These are phyloP conservation scores for Pogonophryne albipinna DNA, from an alignment of 2,797 vertebrate genomes.

Conservation along the genomic window DNA sequence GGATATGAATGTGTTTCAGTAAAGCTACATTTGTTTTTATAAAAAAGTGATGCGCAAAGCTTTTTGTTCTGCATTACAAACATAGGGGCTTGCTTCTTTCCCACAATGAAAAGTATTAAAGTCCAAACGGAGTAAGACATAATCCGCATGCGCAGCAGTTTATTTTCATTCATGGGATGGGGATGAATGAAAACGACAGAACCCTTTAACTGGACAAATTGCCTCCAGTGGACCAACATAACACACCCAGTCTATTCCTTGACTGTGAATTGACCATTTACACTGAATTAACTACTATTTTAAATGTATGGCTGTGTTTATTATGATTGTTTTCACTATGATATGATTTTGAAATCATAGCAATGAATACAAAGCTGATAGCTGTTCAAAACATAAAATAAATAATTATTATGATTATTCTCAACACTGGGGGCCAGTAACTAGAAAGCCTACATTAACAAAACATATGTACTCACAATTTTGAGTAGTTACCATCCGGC, in stretches of 20 bases:
- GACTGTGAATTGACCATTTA: neutral
- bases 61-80: neutral
- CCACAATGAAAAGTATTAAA: neutral
- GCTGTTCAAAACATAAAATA: too few relatives aligned
- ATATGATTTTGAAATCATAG: neutral
- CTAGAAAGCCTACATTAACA: too few relatives aligned
- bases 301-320: neutral
- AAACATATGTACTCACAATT: too few relatives aligned
- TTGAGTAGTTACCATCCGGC: too few relatives aligned
- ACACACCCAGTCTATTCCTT: neutral
- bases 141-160: neutral
- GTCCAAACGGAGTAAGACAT: neutral
- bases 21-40: constrained; percentile 3
- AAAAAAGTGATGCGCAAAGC: neutral
- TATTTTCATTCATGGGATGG: constrained; percentile 53
- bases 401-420: too few relatives aligned
- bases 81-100: rapidly evolving
- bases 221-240: constrained; percentile 13
- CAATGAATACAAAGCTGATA: neutral
- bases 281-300: neutral
- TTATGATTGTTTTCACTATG: neutral
- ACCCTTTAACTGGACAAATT: constrained; percentile 11
- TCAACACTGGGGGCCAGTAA: too few relatives aligned
- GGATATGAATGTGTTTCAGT: constrained; percentile 37
- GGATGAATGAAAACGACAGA: constrained; percentile 59